These are phyloP conservation scores for Macheiramphus alcinus DNA, from an alignment of 2,113 vertebrate genomes.

Conservation along the genomic window DNA sequence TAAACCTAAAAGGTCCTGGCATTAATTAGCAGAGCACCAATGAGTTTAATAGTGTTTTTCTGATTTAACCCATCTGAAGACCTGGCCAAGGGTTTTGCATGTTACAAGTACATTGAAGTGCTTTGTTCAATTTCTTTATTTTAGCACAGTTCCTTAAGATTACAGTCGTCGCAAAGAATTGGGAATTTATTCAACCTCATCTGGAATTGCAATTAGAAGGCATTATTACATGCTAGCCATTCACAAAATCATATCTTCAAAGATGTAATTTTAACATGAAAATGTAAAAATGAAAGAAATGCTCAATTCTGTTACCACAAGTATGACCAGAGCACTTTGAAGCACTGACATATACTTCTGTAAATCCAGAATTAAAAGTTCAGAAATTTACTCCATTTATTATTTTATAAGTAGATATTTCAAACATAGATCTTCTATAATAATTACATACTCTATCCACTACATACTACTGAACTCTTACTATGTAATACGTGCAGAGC, in stretches of 20 bases:
- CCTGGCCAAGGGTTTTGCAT: neutral
- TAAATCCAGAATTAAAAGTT: neutral
- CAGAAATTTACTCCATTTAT: neutral
- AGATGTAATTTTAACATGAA: neutral
- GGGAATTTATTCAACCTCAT: neutral
- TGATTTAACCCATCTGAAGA: neutral
- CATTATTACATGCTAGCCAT: neutral
- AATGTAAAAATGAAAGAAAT: neutral
- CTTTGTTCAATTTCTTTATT: neutral
- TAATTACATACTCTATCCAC: neutral
- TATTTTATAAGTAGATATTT: neutral
- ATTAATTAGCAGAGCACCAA: neutral
- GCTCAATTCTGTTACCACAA: neutral
- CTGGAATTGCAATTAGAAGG: neutral
- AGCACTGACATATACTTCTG: accelerated
- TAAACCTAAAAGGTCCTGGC: neutral
- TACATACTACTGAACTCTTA: neutral
- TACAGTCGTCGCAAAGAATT: neutral
- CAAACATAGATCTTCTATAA: neutral
- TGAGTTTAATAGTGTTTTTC: neutral
- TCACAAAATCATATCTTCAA: neutral
- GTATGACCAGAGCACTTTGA: neutral
- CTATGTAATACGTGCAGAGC: neutral
- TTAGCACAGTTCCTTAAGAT: neutral
- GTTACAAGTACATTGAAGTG: neutral